Evolutionary conservation across 2,888 invertebrate species (phyloP), one percentile per base, ranked within the genome.

Genomic region (Megaustenia siamemsis): DNA sequence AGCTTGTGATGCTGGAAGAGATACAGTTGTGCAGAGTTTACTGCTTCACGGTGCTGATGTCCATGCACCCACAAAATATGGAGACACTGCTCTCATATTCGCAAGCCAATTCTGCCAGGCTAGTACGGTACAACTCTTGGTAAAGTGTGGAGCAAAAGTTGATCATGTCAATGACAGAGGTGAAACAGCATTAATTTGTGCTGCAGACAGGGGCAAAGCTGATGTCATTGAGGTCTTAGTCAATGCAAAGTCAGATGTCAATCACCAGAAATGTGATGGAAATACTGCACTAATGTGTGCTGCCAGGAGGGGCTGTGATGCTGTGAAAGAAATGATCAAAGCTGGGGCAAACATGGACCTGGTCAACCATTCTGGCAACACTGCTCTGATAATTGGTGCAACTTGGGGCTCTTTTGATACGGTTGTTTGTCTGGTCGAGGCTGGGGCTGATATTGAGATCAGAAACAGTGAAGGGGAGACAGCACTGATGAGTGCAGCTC

Each of bases 401-500:
- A 81, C 63, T 1, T 71, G 56, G 71, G 81, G 81, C 0, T 71
- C 81, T 38, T 81, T 81, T 71, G 71, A 81, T 18, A 56, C 81
- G 1, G 71, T 71, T 10, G 81, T 81, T 4, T 28, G 40, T 21
- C 35, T 81, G 40, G 69, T 71, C 0, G 71, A 81, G 38, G 71
- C 71, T 56, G 35, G 86, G 12, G 86, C 84, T 6, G 73, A 82
- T 43, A 28, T 78, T 15, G 73, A 40, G n/a, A 75, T 84, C n/a
- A 43, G n/a, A 73, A 81, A 83, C 43, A 86, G 82, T 77, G 84
- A 86, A 35, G 86, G 86, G 28, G 86, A 86, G 53, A 84, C 86
- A 1, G 86, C 86, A 10, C 49, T 86, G 5, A 84, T 84, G 84
- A 77, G 84, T 69, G 86, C 86, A 49, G 86, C 86, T 45, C 49